Conservation (phyloP, 1,140 invertebrate species). For the Chironomus tepperi region DNA sequence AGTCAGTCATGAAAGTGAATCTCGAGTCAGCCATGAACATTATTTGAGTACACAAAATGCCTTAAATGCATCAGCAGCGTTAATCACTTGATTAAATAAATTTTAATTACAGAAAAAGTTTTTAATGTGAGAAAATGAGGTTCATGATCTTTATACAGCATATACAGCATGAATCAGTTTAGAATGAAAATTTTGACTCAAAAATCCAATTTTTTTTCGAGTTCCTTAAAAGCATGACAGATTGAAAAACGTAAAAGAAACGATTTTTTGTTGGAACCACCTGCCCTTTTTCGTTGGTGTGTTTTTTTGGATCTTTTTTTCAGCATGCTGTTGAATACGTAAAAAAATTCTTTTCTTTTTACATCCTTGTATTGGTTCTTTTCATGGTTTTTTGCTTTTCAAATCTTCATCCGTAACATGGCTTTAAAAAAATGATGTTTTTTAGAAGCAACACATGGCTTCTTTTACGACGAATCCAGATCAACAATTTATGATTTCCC, state of each 20-base stretch:
- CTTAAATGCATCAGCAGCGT: too few species aligned
- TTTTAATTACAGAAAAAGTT: too few species aligned
- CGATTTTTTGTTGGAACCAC: slow-evolving; percentile 4
- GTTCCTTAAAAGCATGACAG: neutral
- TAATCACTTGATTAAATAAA: too few species aligned
- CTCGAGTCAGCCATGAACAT: too few species aligned
- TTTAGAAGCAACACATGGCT: neutral
- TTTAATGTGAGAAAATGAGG: too few species aligned
- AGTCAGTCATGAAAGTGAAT: too few species aligned
- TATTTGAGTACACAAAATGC: too few species aligned
- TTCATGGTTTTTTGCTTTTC: too few species aligned
- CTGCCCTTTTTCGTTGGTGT: slow-evolving; percentile 11
- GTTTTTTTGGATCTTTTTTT: slow-evolving; percentile 9
- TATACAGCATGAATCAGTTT: too few species aligned
- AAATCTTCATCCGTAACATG: neutral
- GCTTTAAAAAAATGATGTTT: neutral
- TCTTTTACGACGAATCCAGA: slow-evolving; percentile 1
- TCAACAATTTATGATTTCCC: neutral
- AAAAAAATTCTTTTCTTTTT: slow-evolving; percentile 10
- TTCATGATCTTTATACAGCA: too few species aligned
- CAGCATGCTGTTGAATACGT: slow-evolving; percentile 11
- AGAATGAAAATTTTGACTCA: neutral
- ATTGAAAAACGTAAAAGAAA: neutral
- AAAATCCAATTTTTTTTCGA: neutral
- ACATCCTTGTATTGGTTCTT: neutral